Evolutionary conservation across 2,113 vertebrate species (phyloP).

Genomic region (Syrrhaptes paradoxus): DNA sequence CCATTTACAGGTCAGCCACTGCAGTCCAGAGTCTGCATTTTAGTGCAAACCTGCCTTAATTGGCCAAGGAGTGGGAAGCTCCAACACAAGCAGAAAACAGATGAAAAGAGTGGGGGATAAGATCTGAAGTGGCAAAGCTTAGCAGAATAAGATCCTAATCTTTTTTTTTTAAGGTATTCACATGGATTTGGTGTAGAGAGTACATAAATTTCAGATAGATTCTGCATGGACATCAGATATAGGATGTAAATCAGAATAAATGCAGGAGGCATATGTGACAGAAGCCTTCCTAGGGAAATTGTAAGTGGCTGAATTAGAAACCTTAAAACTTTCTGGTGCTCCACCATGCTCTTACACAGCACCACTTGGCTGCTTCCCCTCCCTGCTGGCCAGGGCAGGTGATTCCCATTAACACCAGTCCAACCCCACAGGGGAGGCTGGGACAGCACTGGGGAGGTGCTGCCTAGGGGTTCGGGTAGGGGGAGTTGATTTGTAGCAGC

Average conservation of each 20-base stretch:
- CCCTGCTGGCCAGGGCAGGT: background rate
- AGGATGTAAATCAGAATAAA: background rate
- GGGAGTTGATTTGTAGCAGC: background rate
- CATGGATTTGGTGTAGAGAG: background rate
- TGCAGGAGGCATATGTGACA: background rate
- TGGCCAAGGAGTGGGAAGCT: background rate
- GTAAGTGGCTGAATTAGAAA: background rate
- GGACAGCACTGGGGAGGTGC: accelerated
- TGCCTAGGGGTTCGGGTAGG: background rate
- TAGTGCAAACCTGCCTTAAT: background rate
- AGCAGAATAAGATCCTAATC: background rate
- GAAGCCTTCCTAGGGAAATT: background rate
- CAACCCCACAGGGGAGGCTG: background rate
- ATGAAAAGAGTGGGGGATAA: background rate
- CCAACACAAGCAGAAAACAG: background rate
- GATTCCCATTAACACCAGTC: background rate
- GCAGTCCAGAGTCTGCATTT: background rate
- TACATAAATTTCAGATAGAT: background rate
- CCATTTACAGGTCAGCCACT: background rate
- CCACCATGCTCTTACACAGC: background rate
- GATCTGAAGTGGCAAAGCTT: background rate
- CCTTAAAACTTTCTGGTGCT: background rate
- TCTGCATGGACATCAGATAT: background rate
- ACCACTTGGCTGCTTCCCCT: background rate
- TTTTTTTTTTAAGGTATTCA: background rate